Evolutionary conservation across 92 coral and sea anemone species (phyloP).

Genomic region (Zoanthus gigantus): DNA sequence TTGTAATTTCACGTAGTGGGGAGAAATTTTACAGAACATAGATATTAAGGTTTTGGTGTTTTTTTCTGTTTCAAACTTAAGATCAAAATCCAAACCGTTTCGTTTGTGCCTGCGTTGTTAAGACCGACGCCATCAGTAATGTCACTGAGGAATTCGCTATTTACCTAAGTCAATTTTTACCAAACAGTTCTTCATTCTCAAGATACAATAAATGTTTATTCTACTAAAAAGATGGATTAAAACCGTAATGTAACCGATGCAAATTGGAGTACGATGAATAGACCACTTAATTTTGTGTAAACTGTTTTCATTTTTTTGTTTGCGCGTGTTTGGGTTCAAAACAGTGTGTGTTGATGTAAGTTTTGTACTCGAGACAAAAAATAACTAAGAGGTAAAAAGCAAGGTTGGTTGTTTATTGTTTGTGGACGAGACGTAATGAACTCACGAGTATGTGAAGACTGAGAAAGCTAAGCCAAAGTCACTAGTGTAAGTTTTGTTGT

Average conservation of each 20-base stretch:
- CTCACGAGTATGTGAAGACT: not conserved
- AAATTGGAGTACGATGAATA: constrained; percentile 16
- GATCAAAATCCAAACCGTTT: not conserved
- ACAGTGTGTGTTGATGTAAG: constrained; percentile 27
- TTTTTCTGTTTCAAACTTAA: not conserved
- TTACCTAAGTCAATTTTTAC: constrained; percentile 10
- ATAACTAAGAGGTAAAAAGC: not conserved
- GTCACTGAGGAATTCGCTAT: constrained; percentile 27
- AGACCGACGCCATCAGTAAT: not conserved
- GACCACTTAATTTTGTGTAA: constrained; percentile 23
- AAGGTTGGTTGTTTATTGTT: not conserved
- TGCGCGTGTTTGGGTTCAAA: constrained; percentile 21
- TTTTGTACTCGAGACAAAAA: constrained; percentile 23
- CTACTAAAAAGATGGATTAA: constrained; percentile 27
- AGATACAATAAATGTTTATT: constrained; percentile 14
- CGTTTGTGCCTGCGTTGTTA: not conserved
- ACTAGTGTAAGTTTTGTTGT: too few relatives aligned
- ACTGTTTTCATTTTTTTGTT: not conserved
- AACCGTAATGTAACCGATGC: constrained; percentile 33
- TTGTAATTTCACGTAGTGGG: too few relatives aligned
- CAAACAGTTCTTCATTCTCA: constrained; percentile 7
- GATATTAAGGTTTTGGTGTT: too few relatives aligned
- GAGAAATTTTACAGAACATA: too few relatives aligned
- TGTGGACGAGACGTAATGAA: not conserved
- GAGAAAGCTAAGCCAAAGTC: not conserved